These are phyloP conservation scores for Cuculus canorus DNA, from an alignment of 2,797 vertebrate genomes.

Conservation along the genomic window DNA sequence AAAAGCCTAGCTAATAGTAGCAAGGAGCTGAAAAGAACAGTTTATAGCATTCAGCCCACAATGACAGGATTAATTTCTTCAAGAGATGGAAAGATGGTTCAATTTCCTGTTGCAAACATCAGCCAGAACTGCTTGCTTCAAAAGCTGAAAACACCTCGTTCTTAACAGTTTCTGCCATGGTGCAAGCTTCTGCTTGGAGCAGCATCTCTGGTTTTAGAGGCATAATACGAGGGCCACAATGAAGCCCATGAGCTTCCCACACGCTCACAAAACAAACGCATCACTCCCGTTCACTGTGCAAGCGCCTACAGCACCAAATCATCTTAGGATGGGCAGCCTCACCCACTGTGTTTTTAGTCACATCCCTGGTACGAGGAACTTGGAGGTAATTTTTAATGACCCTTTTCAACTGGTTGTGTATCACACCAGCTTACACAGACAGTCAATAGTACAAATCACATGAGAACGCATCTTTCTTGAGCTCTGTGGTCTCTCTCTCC, in stretches of 20 bases:
- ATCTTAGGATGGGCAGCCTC: background rate
- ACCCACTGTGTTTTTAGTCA: background rate
- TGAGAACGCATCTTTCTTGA: background rate
- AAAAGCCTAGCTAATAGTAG: background rate
- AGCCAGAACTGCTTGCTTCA: background rate
- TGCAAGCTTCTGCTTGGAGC: background rate
- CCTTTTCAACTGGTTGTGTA: background rate
- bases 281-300: background rate
- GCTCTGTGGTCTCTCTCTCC: background rate
- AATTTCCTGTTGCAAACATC: background rate
- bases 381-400: background rate
- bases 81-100: background rate
- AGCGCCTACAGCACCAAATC: fast-evolving
- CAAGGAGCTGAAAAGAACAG: background rate
- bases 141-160: background rate
- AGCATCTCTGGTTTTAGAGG: background rate
- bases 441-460: background rate
- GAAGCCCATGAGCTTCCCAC: background rate
- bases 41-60: background rate
- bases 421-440: background rate
- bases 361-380: background rate
- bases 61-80: background rate
- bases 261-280: fast-evolving
- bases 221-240: background rate
- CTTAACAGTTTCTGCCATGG: background rate